phyloP scores from a whole-genome alignment of 2,797 vertebrate species.

The Schizopygopsis malacanthus region DNA sequence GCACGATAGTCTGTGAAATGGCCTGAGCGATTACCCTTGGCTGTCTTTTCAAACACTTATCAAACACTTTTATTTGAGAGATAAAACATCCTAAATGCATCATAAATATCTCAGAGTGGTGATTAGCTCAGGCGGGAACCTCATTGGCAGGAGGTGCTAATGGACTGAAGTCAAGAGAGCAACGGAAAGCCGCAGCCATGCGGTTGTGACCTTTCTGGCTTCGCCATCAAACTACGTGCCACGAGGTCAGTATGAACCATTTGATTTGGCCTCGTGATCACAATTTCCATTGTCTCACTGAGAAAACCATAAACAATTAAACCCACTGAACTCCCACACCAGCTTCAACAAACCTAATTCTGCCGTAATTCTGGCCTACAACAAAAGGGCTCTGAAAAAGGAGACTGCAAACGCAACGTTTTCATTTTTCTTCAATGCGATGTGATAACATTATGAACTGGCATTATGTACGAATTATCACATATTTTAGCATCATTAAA shows the following conservation, averaged over 20 bases:
- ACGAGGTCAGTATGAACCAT: slow-evolving; percentile 59
- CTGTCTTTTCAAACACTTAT: slow-evolving; percentile 50
- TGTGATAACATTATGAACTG: slow-evolving; percentile 44
- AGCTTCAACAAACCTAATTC: slow-evolving; percentile 65
- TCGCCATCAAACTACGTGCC: slow-evolving; percentile 45
- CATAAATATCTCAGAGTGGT: slow-evolving; percentile 60
- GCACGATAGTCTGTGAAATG: slow-evolving; percentile 41
- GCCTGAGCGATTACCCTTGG: slow-evolving; percentile 53
- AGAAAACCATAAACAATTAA: slow-evolving; percentile 74
- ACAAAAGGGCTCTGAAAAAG: slow-evolving; percentile 72
- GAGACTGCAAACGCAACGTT: slow-evolving; percentile 20
- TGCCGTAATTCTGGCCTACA: slow-evolving; percentile 67
- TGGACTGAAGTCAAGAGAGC: slow-evolving; percentile 38
- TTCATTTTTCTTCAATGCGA: slow-evolving; percentile 41
- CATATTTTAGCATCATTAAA: slow-evolving; percentile 48
- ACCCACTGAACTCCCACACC: slow-evolving; percentile 67
- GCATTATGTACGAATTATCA: slow-evolving; percentile 39
- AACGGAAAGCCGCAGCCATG: slow-evolving; percentile 39
- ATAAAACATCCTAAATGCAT: slow-evolving; percentile 62
- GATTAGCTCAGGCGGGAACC: slow-evolving; percentile 52
- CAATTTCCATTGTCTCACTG: slow-evolving; percentile 72
- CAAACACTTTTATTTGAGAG: slow-evolving; percentile 40
- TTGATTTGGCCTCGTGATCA: slow-evolving; percentile 70
- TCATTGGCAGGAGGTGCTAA: slow-evolving; percentile 51
- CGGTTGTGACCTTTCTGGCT: slow-evolving; percentile 70